A percentile compares a stretch with the other conserved stretches of the same genome.
These are phyloP conservation scores for Motacilla alba DNA, from an alignment of 2,113 vertebrate genomes.

Conservation along the genomic window DNA sequence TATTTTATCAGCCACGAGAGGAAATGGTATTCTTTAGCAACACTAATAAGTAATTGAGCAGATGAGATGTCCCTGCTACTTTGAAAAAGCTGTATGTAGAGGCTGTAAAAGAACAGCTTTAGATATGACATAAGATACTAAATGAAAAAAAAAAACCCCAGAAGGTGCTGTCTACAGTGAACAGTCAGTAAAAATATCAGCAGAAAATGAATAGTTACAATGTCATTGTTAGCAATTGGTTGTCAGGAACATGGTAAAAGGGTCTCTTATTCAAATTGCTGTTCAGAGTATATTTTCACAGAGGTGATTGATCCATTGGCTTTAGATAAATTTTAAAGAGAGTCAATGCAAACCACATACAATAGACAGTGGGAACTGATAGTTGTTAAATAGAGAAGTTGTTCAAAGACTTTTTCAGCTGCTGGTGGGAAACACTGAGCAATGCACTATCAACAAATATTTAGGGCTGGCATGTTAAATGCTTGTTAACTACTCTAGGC, in stretches of 20 bases:
- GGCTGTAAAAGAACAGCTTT: conserved; percentile 35
- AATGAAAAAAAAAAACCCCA: neutral
- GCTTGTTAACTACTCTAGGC: neutral
- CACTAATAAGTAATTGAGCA: conserved; percentile 90
- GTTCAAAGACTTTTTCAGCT: neutral
- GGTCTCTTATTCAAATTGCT: neutral
- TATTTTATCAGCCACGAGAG: conserved; percentile 91
- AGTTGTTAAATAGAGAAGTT: neutral
- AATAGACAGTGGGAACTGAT: neutral
- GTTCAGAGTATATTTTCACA: neutral
- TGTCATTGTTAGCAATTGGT: neutral
- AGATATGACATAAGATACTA: neutral
- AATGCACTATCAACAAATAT: neutral
- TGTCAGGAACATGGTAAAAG: neutral
- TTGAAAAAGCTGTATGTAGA: conserved; percentile 42
- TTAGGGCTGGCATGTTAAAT: neutral
- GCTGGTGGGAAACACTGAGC: neutral
- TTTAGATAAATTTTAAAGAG: neutral
- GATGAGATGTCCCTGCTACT: conserved; percentile 71
- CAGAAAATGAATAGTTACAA: neutral
- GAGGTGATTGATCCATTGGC: neutral
- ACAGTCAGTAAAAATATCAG: neutral
- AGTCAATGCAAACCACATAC: neutral
- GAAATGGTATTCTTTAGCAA: conserved; percentile 91
- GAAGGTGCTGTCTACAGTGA: neutral